These are phyloP conservation scores for Pterostichus niger DNA, from an alignment of 2,888 invertebrate species.

Conservation along the genomic window DNA sequence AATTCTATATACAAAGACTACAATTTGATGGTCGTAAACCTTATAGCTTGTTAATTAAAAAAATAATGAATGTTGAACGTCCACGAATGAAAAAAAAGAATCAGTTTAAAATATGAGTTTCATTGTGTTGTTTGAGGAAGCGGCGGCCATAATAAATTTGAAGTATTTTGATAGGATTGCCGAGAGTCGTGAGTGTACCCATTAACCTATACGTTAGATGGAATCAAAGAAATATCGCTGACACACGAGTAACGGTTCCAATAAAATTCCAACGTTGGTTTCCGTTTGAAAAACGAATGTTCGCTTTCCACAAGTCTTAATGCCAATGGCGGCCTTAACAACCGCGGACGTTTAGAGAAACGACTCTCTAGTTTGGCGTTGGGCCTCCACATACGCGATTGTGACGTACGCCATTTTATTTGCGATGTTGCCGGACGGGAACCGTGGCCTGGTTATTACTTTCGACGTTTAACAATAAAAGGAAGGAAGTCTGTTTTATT, in stretches of 20 bases:
- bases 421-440: slow-evolving; percentile 3
- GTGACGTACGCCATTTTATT: slow-evolving; percentile 11
- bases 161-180: slow-evolving; percentile 52
- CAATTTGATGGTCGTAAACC: no score
- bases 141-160: slow-evolving; percentile 43
- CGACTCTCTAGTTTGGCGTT: neutral
- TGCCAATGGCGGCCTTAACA: slow-evolving; percentile 15
- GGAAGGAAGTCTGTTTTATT: slow-evolving; percentile 42
- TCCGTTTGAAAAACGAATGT: slow-evolving; percentile 41
- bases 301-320: slow-evolving; percentile 39
- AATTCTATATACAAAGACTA: no score
- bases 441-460: slow-evolving; percentile 40
- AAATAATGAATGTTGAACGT: no score
- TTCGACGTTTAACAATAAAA: slow-evolving; percentile 49
- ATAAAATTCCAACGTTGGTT: slow-evolving; percentile 53
- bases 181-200: slow-evolving; percentile 1
- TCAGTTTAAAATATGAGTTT: slow-evolving; percentile 5
- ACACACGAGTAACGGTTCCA: slow-evolving; percentile 51
- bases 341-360: slow-evolving; percentile 18
- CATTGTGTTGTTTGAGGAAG: slow-evolving; percentile 23
- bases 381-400: slow-evolving; percentile 1
- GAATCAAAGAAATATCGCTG: slow-evolving; percentile 61
- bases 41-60: no score
- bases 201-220: slow-evolving; percentile 52
- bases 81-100: neutral